phyloP scores from a whole-genome alignment of 2,113 vertebrate genomes.

The Heterochromis multidens region DNA sequence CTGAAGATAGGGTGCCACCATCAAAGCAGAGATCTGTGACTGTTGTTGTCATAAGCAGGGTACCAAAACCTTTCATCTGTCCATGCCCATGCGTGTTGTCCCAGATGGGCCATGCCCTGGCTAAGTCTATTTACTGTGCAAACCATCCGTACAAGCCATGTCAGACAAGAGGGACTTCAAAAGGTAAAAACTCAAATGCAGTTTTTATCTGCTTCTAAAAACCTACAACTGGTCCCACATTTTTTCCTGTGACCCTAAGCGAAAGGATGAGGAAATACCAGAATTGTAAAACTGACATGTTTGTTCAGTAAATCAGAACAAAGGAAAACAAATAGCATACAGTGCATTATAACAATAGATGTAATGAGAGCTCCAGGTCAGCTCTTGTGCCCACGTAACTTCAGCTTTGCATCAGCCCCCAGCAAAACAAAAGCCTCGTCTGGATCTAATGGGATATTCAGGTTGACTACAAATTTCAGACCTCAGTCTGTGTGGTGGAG shows the following conservation, averaged over 20 bases:
- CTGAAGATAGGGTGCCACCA: slow-evolving; percentile 29
- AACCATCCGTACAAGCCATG: slow-evolving; percentile 36
- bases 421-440: slow-evolving; percentile 20
- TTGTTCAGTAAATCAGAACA: slow-evolving; percentile 38
- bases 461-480: slow-evolving; percentile 55
- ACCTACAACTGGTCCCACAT: background rate
- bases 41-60: slow-evolving; percentile 46
- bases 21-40: slow-evolving; percentile 56
- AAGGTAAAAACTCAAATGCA: slow-evolving; percentile 37
- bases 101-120: slow-evolving; percentile 20
- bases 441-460: slow-evolving; percentile 59
- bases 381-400: background rate
- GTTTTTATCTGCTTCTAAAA: slow-evolving; percentile 34
- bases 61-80: slow-evolving; percentile 49
- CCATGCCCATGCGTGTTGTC: background rate
- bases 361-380: slow-evolving; percentile 13
- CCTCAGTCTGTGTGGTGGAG: slow-evolving; percentile 33
- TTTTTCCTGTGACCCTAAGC: slow-evolving; percentile 20
- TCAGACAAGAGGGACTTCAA: slow-evolving; percentile 62
- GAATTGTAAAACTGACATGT: background rate
- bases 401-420: background rate
- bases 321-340: slow-evolving; percentile 27
- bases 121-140: slow-evolving; percentile 58
- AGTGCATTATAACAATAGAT: slow-evolving; percentile 16
- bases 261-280: background rate